Evolutionary conservation across 2,797 vertebrate genomes (phyloP).

Genomic region (Eulemur rubriventer): DNA sequence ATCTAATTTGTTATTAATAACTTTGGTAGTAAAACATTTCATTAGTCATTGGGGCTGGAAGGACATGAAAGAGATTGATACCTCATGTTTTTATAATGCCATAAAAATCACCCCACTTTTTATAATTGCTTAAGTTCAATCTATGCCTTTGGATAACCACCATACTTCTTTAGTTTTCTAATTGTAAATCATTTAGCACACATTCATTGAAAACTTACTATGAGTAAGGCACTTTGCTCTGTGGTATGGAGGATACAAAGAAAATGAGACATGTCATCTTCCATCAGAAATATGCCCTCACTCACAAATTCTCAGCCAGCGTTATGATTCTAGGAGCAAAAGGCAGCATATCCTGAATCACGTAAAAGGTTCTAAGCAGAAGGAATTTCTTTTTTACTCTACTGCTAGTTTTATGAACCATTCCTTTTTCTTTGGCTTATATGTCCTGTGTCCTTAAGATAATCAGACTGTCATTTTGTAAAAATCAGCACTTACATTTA

Average conservation of each 20-base stretch:
- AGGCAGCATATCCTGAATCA: background rate
- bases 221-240: background rate
- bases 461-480: background rate
- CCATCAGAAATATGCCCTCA: background rate
- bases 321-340: background rate
- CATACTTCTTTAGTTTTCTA: background rate
- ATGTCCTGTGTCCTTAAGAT: background rate
- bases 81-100: background rate
- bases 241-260: background rate
- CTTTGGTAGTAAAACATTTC: conserved; percentile 5
- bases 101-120: background rate
- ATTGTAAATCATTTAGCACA: background rate
- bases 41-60: background rate
- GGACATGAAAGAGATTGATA: background rate
- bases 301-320: background rate
- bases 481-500: background rate
- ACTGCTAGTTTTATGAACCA: background rate
- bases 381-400: background rate
- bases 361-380: background rate
- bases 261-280: background rate
- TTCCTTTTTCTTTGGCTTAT: background rate
- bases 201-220: background rate
- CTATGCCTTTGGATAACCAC: background rate
- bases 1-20: background rate
- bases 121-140: background rate